Percentiles rank a stretch among this genome's conserved stretches.
Evolutionary conservation across 2,797 vertebrate genomes (phyloP).

Genomic region (Balearica regulorum): DNA sequence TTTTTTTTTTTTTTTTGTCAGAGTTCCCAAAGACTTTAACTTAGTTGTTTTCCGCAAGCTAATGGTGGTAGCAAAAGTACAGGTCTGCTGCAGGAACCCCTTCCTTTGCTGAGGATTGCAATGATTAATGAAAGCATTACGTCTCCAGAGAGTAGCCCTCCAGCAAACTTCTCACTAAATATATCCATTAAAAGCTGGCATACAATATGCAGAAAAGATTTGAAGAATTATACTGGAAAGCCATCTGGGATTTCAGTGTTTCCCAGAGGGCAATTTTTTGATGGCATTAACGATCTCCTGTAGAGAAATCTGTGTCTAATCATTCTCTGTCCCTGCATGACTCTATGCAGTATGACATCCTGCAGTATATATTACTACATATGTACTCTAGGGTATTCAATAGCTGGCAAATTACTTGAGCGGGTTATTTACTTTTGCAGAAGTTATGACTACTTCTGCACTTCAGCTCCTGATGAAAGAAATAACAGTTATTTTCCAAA

Average conservation of each 20-base stretch:
- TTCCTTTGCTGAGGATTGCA: neutral
- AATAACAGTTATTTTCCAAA: neutral
- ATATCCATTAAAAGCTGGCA: constrained; percentile 22
- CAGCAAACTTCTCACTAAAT: constrained; percentile 19
- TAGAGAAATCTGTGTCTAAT: constrained; percentile 36
- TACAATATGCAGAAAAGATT: neutral
- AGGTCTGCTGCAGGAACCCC: neutral
- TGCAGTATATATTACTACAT: neutral
- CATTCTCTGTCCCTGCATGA: neutral
- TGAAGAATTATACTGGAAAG: constrained; percentile 21
- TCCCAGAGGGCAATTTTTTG: constrained; percentile 28
- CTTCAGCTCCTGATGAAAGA: neutral
- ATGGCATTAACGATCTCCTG: constrained; percentile 10
- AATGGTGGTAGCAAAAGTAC: neutral
- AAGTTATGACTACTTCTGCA: neutral
- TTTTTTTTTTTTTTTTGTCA: neutral
- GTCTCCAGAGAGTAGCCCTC: neutral
- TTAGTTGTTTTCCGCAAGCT: neutral
- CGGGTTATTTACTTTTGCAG: neutral
- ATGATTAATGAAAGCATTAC: constrained; percentile 13
- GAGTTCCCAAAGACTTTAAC: neutral
- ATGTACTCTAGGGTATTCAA: neutral
- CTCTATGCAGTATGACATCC: neutral
- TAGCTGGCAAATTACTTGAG: neutral
- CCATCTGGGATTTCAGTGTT: neutral